Conservation (phyloP, 2,113 vertebrate genomes). For the Mormyrus iriodes region DNA sequence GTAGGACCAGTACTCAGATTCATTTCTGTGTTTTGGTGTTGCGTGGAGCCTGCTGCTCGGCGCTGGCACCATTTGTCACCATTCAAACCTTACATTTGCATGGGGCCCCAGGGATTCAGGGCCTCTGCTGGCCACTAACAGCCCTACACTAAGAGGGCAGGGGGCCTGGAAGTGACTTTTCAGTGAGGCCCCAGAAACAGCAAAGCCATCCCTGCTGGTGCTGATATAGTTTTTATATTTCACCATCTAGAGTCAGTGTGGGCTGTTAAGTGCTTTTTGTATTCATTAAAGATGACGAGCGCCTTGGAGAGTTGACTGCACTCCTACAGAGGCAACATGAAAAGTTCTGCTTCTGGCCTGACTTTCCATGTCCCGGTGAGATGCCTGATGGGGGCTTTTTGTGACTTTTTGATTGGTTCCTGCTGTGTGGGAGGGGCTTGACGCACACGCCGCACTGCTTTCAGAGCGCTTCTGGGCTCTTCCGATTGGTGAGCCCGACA, state of each 20-base stretch:
- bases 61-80: background rate
- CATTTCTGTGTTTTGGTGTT: background rate
- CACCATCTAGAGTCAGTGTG: background rate
- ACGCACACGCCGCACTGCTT: background rate
- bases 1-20: background rate
- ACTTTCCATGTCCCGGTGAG: constrained; percentile 87
- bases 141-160: background rate
- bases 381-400: background rate
- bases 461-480: constrained; percentile 81
- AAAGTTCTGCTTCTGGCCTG: constrained; percentile 95
- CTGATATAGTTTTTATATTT: background rate
- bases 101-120: background rate
- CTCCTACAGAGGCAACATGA: constrained; percentile 79
- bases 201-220: background rate
- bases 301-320: constrained; percentile 71
- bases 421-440: too few relatives aligned
- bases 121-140: background rate
- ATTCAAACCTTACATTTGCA: background rate
- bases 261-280: constrained; percentile 13
- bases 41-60: background rate
- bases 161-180: background rate
- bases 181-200: background rate
- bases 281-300: constrained; percentile 69
- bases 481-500: constrained; percentile 71
- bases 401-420: background rate